A percentile compares a stretch with the other conserved stretches of the same genome.
Conservation (phyloP, 2,113 vertebrate species). For the Falcunculus frontatus region DNA sequence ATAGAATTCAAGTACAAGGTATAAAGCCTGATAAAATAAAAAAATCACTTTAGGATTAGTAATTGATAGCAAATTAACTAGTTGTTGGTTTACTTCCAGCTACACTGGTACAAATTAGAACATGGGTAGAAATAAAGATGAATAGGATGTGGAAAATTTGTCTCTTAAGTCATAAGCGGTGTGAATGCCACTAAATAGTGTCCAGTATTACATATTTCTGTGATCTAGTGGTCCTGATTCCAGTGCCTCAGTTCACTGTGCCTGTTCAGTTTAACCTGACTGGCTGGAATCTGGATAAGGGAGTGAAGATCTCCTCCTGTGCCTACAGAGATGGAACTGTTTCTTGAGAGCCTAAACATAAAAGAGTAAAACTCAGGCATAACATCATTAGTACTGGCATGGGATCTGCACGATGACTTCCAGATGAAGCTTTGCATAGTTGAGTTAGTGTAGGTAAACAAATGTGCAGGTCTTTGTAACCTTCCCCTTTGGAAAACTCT, state of each 20-base stretch:
- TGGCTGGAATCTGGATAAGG: background rate
- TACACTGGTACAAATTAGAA: background rate
- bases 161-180: background rate
- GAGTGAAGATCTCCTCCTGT: background rate
- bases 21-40: background rate
- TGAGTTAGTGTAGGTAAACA: background rate
- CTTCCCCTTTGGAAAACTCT: background rate
- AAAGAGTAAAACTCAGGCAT: background rate
- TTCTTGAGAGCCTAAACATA: background rate
- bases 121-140: background rate
- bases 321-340: background rate
- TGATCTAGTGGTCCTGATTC: background rate
- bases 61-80: background rate
- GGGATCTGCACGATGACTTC: background rate
- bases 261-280: background rate
- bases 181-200: rapidly evolving
- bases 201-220: background rate
- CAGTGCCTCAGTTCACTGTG: background rate
- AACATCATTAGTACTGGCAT: background rate
- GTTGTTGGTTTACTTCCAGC: background rate
- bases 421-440: background rate
- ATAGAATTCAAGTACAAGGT: background rate
- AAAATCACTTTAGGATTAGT: background rate
- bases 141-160: background rate
- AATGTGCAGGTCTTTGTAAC: background rate